Base-by-base conservation (phyloP, 1,140 invertebrate genomes). In the Sycophaga agraensis region DNA sequence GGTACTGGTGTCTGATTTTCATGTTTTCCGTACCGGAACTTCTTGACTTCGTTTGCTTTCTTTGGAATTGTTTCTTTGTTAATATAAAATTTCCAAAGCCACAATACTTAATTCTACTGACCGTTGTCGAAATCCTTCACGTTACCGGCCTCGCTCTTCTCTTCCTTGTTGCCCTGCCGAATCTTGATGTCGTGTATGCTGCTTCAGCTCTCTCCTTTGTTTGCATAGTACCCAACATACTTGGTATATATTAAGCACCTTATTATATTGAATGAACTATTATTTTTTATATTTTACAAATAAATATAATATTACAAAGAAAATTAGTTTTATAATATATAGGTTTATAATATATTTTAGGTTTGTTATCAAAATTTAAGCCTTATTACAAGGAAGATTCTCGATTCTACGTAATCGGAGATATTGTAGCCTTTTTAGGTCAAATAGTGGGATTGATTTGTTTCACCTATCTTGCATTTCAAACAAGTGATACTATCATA, bases 201-300 rank as follows among this genome's bases (percentile, higher is more conserved):
- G 88, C 92, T 9, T 91, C 95, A 86, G 81, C 96, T 19, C 93
- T 93, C 7, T 95, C 93, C 79, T 96, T 91, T 68, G 83, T 96
- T 34, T 96, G 91, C 74, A 86, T 95, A 16, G 76, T 96, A 4
- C 95, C 96, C 0, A 87, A 86, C 19, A 74, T 91, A 19, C 78
- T 90, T 48, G 84, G 87, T 88, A 79, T 22, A 14, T 42, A 4
- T 4, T 14, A 11, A 4, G 28, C 28, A 31, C 28, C 11, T 6
- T 6, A 6, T 31, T 4, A 4, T 11, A 31, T 31, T 31, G 28
- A 31, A 11, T 31, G 28, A 11, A 31, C 4, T 11, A 22, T 26
- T 46, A 28, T 39, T 14, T 39, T 14, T 5, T 6, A 14, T 39
- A 39, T 8, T 14, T 39, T 39, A 12, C 35, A 12, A 42, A 42